Base-by-base conservation (phyloP, 1,140 invertebrate genomes). In the Bombus pyrosoma region DNA sequence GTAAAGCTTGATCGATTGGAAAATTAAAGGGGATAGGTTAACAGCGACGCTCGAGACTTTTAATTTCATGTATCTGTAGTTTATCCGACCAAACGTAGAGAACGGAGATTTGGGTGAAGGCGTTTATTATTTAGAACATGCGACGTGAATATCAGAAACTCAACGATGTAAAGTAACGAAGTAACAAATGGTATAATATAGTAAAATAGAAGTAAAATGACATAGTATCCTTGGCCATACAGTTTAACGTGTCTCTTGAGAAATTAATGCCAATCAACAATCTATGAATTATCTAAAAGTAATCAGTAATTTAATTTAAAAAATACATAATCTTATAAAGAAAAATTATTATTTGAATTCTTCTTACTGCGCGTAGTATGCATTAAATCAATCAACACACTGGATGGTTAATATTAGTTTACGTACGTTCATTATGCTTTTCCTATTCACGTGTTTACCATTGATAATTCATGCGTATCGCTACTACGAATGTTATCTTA, bases 381-480 rank as follows among this genome's bases (percentile, higher is more conserved):
- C 28, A 28, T 39, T 72, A 13, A n/a, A 8, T 32, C 6, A 28
- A 59, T 25, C 1, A 22, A 3, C 2, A 72, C 41, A 34, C 47
- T 22, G 22, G 3, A 13, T 41, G 6, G 5, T 32, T 74, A 37
- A n/a, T 22, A 13, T 22, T n/a, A 57, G 39, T 62, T 62, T 57
- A 62, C 37, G 47, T 53, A n/a, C 12, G 34, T 32, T 8, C n/a
- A 32, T 43, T 64, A 43, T 43, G 25, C 32, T 64, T 34, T 41
- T 34, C 69, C 47, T 22, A 53, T 53, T 81, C 80, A 73, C 53
- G 37, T 81, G 71, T 81, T 81, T 59, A 64, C n/a, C 22, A 43
- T 47, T 43, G 71, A 47, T 82, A 74, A 82, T 41, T 82, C 37
- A n/a, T 39, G 6, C 9, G 25, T n/a, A 47, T 74, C 59, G 22